Evolutionary conservation across 1,140 invertebrate genomes (phyloP), one percentile per base, ranked within the genome.

Genomic region (Sweltsa coloradensis): DNA sequence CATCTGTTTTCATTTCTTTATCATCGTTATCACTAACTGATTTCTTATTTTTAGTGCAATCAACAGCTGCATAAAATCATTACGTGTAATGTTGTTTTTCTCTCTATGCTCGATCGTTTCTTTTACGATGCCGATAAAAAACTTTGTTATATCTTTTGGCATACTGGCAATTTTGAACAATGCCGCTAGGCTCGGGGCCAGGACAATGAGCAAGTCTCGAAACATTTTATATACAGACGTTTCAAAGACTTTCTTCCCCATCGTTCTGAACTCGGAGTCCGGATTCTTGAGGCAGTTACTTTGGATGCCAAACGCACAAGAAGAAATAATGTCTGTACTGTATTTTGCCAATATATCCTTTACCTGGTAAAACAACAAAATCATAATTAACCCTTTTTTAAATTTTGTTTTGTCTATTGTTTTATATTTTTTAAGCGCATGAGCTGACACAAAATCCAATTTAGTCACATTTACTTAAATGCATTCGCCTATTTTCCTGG

Each of bases 101-200:
- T 65, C 58, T 36, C 71, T 54, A 23, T 64, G 59, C 22, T 66
- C 54, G 0, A 74, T 57, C 0, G 65, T 67, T 6, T 63, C 57
- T 40, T 63, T 51, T 2, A 65, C 52, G 22, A 60, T 46, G 40
- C 55, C 51, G 41, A 51, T 52, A 44, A 57, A 53, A 46, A 61
- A 67, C 9, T 36, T 22, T 13, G 34, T 39, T 0, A 70, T 22
- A 1, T 60, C 59, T 40, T 63, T 59, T 9, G 45, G 42, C 2
- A 19, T 5, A 3, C 40, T 7, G 9, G 16, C 2, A 4, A 48
- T 6, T 3, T 26, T n/a, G 11, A 48, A 9, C 3, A 41, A 4
- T 13, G 26, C 18, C 6, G 46, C 39, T 2, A 48, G 18, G 9
- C 16, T n/a, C 14, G 46, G 46, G 3, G 31, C 13, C 4, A 43